These are phyloP conservation scores for Gymnogyps californianus DNA, from an alignment of 2,113 vertebrate genomes.

Conservation along the genomic window DNA sequence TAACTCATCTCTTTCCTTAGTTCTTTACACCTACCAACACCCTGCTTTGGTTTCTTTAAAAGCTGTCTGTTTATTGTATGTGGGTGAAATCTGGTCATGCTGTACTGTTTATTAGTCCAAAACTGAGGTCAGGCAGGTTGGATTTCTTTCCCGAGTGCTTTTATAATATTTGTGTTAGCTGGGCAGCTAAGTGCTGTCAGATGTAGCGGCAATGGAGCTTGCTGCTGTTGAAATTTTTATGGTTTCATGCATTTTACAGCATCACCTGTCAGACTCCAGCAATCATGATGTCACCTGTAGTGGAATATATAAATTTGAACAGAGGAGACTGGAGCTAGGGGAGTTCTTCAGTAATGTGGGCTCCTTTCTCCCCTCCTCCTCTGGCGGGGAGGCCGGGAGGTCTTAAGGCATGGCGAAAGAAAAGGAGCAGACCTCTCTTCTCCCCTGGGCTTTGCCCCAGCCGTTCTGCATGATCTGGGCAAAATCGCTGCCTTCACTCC, in stretches of 20 bases:
- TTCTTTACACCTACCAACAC: not conserved
- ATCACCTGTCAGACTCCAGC: conserved; percentile 61
- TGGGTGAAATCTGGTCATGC: conserved; percentile 26
- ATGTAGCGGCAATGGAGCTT: conserved; percentile 52
- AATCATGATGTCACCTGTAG: conserved; percentile 64
- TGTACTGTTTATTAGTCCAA: conserved; percentile 58
- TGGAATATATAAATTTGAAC: conserved; percentile 42
- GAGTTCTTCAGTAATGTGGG: not conserved
- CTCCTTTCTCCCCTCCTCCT: not conserved
- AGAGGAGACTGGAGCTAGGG: not conserved
- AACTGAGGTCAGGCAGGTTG: conserved; percentile 59
- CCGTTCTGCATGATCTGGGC: not conserved
- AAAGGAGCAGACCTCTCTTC: not conserved
- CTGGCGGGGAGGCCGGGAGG: not conserved
- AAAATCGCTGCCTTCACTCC: not conserved
- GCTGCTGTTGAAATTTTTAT: conserved; percentile 68
- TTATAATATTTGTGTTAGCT: conserved; percentile 64
- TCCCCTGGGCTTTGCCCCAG: not conserved
- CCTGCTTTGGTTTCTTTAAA: not conserved
- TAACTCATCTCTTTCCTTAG: not conserved
- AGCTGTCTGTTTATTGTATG: not conserved
- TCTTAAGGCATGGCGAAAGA: not conserved
- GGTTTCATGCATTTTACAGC: conserved; percentile 68
- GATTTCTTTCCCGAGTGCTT: conserved; percentile 55
- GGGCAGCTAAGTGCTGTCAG: conserved; percentile 64